Percentiles rank a stretch among this genome's conserved stretches.
Evolutionary conservation across 2,797 vertebrate species (phyloP).

Genomic region (Esox lucius): DNA sequence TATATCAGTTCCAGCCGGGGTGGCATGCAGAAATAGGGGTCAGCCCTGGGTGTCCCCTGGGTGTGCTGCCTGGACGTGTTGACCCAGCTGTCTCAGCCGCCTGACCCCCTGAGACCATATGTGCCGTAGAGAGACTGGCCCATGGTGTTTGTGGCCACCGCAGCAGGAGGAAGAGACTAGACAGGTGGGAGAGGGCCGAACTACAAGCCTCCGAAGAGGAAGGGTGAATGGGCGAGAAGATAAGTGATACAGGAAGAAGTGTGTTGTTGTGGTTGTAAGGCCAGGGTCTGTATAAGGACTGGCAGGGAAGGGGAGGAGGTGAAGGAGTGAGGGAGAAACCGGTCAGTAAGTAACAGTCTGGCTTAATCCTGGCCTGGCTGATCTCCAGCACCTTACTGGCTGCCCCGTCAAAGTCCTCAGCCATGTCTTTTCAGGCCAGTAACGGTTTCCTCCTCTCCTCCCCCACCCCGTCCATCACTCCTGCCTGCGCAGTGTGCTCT

Average conservation of each 20-base stretch:
- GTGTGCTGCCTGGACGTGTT: conserved; percentile 20
- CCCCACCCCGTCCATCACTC: conserved; percentile 4
- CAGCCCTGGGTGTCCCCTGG: conserved; percentile 25
- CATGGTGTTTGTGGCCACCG: conserved; percentile 18
- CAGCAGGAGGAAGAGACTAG: conserved; percentile 16
- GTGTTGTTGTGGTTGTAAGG: background rate
- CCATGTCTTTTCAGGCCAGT: background rate
- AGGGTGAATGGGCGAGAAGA: background rate
- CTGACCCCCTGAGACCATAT: conserved; percentile 31
- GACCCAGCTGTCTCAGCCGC: conserved; percentile 34
- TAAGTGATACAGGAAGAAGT: background rate
- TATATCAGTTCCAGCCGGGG: background rate
- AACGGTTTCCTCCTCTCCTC: background rate
- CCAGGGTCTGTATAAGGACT: background rate
- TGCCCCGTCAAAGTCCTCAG: conserved; percentile 7
- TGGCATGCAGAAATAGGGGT: background rate
- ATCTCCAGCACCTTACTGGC: conserved; percentile 5
- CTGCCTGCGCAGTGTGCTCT: background rate
- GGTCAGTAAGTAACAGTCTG: background rate
- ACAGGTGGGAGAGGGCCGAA: conserved; percentile 31
- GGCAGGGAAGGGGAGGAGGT: background rate
- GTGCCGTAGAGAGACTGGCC: conserved; percentile 15
- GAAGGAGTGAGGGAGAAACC: background rate
- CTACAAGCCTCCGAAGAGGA: background rate
- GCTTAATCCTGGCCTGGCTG: conserved; percentile 4